These are phyloP conservation scores for Caenorhabditis japonica DNA, from an alignment of 2,888 invertebrate genomes.

Conservation along the genomic window DNA sequence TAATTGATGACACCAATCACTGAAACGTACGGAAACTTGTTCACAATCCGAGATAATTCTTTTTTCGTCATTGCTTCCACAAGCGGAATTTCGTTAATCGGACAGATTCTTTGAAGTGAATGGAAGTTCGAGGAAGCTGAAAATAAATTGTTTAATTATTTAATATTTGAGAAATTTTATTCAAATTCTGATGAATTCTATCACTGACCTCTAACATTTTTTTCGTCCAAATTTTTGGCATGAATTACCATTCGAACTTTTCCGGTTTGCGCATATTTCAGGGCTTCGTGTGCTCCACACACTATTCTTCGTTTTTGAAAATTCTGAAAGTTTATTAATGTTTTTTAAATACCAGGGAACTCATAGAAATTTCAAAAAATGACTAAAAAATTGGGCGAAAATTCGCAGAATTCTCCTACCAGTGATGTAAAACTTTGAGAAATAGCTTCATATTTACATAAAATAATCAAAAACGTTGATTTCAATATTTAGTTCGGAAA, in stretches of 20 bases:
- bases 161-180: background rate
- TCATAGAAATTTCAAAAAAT: too few species aligned
- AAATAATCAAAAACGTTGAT: too few species aligned
- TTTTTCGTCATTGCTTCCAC: constrained; percentile 44
- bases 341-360: too few species aligned
- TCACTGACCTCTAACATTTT: constrained; percentile 41
- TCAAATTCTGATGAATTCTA: too few species aligned
- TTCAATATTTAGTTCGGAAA: too few species aligned
- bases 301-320: constrained; percentile 39
- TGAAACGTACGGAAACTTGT: constrained; percentile 56
- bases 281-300: constrained; percentile 54
- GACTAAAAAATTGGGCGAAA: too few species aligned
- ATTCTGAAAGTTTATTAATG: constrained; percentile 38
- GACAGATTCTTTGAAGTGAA: constrained; percentile 20
- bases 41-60: constrained; percentile 37
- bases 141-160: background rate
- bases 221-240: constrained; percentile 54
- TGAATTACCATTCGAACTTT: constrained; percentile 42
- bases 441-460: too few species aligned
- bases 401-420: too few species aligned
- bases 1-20: constrained; percentile 49
- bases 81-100: constrained; percentile 14
- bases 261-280: constrained; percentile 37
- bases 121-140: constrained; percentile 38
- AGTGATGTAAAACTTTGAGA: too few species aligned